These are phyloP conservation scores for Charaxes varanes DNA, from an alignment of 1,140 invertebrate species.

Conservation along the genomic window DNA sequence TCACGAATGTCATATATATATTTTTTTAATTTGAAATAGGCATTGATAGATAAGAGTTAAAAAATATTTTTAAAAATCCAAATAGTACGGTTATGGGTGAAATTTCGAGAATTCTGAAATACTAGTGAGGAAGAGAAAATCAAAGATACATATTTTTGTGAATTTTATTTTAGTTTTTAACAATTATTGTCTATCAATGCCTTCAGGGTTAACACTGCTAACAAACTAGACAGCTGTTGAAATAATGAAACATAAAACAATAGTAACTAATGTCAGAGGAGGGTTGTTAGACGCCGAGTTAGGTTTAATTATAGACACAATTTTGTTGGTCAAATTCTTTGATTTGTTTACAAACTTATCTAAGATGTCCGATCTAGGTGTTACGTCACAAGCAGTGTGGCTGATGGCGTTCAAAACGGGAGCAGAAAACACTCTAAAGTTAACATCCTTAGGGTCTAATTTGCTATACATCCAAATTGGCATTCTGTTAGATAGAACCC, in stretches of 20 bases:
- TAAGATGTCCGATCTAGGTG: constrained; percentile 69
- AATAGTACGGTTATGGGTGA: too few species aligned
- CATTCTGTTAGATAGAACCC: constrained; percentile 83
- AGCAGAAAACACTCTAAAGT: constrained; percentile 82
- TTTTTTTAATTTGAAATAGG: too few species aligned
- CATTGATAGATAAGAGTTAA: too few species aligned
- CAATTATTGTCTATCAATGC: too few species aligned
- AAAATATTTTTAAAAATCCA: too few species aligned
- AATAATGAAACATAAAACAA: constrained; percentile 15
- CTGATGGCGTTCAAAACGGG: constrained; percentile 79
- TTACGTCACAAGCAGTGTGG: constrained; percentile 80
- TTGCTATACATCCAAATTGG: constrained; percentile 81
- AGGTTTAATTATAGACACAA: constrained; percentile 38
- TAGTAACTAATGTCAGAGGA: constrained; percentile 26
- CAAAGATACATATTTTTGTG: too few species aligned
- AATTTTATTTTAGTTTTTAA: too few species aligned
- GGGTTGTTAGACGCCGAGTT: constrained; percentile 20
- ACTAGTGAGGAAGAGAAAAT: too few species aligned
- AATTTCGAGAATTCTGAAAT: too few species aligned
- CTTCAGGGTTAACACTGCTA: too few species aligned
- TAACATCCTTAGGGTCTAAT: constrained; percentile 79
- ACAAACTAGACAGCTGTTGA: too few species aligned
- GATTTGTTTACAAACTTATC: constrained; percentile 66
- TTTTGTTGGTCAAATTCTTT: constrained; percentile 54
- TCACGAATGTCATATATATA: too few species aligned